A percentile compares a stretch with the other conserved stretches of the same genome.
These are phyloP conservation scores for Drosophila subpulchrella DNA, from an alignment of 1,140 invertebrate species.

Conservation along the genomic window DNA sequence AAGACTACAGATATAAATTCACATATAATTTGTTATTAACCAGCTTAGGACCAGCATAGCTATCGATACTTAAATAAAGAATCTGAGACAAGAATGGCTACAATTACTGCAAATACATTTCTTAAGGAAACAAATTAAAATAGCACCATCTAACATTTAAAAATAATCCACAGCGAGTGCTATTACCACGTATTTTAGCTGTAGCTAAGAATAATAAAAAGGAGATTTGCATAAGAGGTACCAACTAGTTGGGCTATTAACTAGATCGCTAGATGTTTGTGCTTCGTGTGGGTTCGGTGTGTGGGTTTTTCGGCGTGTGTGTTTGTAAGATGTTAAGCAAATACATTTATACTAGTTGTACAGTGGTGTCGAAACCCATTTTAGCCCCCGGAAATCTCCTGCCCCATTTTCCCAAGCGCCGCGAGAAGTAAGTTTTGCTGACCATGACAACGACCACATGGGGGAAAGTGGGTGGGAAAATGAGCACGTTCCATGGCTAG, in stretches of 20 bases:
- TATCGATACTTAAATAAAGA: too few relatives aligned
- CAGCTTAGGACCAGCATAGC: too few relatives aligned
- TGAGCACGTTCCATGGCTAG: constrained; percentile 52
- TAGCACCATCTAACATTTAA: too few relatives aligned
- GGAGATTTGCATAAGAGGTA: background rate
- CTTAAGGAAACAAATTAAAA: too few relatives aligned
- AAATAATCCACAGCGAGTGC: too few relatives aligned
- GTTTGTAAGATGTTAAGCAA: constrained; percentile 55
- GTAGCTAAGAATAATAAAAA: background rate
- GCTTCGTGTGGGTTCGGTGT: constrained; percentile 13
- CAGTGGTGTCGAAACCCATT: background rate
- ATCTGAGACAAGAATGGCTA: too few relatives aligned
- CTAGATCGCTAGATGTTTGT: constrained; percentile 2
- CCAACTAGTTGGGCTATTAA: background rate
- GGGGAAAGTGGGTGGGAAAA: constrained; percentile 6
- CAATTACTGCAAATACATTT: too few relatives aligned
- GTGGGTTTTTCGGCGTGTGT: constrained; percentile 6
- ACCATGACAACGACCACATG: constrained; percentile 63
- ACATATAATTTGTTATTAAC: too few relatives aligned
- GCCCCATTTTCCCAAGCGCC: constrained; percentile 12
- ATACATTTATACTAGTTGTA: constrained; percentile 60
- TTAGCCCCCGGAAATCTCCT: constrained; percentile 5
- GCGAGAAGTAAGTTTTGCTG: constrained; percentile 73
- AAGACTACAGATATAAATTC: too few relatives aligned
- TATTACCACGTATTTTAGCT: too few relatives aligned